These are phyloP conservation scores for Micropoecilia bifurca DNA, from an alignment of 2,797 vertebrate genomes.

Conservation along the genomic window DNA sequence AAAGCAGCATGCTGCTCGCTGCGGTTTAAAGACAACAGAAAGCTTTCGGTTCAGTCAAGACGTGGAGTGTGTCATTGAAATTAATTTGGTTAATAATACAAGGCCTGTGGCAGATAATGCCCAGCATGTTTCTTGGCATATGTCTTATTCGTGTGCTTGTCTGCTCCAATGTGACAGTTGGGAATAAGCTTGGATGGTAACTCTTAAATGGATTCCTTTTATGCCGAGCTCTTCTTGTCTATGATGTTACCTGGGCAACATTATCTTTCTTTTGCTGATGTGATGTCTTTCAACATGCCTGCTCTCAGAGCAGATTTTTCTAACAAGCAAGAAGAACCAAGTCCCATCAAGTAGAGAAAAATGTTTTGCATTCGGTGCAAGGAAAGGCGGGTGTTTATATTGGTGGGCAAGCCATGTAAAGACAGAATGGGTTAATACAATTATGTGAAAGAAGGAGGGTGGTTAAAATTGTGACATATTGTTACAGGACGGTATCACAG, in stretches of 20 bases:
- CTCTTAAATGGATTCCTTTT: neutral
- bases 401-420: neutral
- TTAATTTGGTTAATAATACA: constrained; percentile 51
- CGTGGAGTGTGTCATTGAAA: constrained; percentile 52
- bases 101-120: constrained; percentile 33
- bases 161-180: constrained; percentile 39
- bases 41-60: constrained; percentile 58
- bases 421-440: neutral
- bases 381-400: neutral
- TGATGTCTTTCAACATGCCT: no score
- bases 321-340: neutral
- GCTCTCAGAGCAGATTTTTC: neutral
- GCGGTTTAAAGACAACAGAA: constrained; percentile 67
- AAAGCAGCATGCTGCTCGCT: constrained; percentile 54
- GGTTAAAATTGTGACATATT: neutral
- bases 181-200: constrained; percentile 12
- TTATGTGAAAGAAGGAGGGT: neutral
- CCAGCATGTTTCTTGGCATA: constrained; percentile 27
- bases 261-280: neutral
- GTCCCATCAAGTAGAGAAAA: neutral
- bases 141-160: constrained; percentile 36
- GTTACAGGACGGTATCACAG: neutral
- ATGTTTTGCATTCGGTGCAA: neutral
- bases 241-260: neutral
- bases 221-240: neutral